phyloP scores from a whole-genome alignment of 2,888 invertebrate species.

The Chesias legatella region DNA sequence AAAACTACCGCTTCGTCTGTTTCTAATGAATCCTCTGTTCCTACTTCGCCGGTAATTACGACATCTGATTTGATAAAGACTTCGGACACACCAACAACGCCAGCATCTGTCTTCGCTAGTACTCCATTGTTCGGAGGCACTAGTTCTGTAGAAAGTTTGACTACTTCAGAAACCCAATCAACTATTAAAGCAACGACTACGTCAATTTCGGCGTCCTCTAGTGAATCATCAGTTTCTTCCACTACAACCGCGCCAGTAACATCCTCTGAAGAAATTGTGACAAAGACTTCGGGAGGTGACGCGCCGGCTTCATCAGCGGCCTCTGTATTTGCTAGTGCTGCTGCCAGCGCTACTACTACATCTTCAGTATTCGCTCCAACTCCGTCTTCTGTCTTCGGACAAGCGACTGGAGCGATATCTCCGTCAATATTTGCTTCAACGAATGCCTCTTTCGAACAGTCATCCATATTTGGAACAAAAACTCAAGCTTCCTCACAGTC shows the following conservation, averaged over 20 bases:
- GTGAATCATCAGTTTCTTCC: no score
- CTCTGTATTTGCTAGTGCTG: slow-evolving; percentile 32
- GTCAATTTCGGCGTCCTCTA: slow-evolving; percentile 26
- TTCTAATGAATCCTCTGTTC: slow-evolving; percentile 28
- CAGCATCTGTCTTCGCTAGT: slow-evolving; percentile 12
- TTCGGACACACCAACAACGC: slow-evolving; percentile 12
- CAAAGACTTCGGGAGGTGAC: no score
- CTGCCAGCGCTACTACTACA: slow-evolving; percentile 1
- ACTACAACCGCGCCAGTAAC: no score
- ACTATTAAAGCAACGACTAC: slow-evolving; percentile 20
- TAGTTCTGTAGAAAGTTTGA: no score
- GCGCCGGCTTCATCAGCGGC: slow-evolving; percentile 33
- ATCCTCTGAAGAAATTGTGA: no score
- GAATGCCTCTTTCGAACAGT: slow-evolving; percentile 10
- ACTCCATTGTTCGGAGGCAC: slow-evolving; percentile 8
- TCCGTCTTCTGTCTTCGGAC: slow-evolving; percentile 43
- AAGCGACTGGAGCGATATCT: slow-evolving; percentile 25
- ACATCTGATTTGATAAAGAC: slow-evolving; percentile 18
- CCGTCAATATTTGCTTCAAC: slow-evolving; percentile 32
- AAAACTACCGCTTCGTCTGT: no score
- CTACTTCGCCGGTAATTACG: slow-evolving; percentile 27
- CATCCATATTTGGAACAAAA: slow-evolving; percentile 43
- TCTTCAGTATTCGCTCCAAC: slow-evolving; percentile 37
- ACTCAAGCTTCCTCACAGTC: slow-evolving; percentile 38
- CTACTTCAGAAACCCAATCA: slow-evolving; percentile 1